Base-by-base conservation (phyloP, 2,888 invertebrate genomes). In the Tholera decimalis region DNA sequence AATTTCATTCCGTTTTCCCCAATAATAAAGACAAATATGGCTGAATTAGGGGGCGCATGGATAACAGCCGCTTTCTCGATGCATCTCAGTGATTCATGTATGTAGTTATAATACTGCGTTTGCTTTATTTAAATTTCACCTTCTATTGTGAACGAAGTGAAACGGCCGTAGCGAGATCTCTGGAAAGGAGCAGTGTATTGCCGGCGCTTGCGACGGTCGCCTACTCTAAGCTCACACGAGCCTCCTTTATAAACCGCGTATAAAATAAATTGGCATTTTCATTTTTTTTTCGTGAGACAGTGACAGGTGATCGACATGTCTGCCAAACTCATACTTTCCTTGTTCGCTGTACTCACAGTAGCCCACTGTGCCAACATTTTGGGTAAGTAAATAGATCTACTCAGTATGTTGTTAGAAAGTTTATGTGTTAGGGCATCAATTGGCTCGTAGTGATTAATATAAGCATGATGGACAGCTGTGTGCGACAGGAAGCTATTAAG, bases 51-150 rank as follows among this genome's bases (percentile, higher is more conserved):
- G 50, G 44, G 64, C 65, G 55, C 37, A 65, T 51, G 50, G 72
- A 55, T 64, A 47, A 62, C 58, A 46, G 70, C 81, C 83, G 90
- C 94, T 95, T 94, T 95, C 94, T 88, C 90, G 84, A 82, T 94
- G 93, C 94, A 95, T 91, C 91, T 86, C 89, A 85, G 86, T 85
- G 91, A 86, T n/a, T n/a, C n/a, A n/a, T 93, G 93, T 93, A 94
- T 92, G 85, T 91, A 87, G 91, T 92, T 91, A 92, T 86, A 84
- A 81, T 87, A 89, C 89, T 82, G 86, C 87, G 91, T 93, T 94
- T 93, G 92, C 91, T 93, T 95, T 94, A 94, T 93, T 95, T 92
- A 93, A 95, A 93, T 95, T 95, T 95, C 95, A 95, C 95, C 94
- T 94, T 94, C 95, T 94, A 94, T 95, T 95, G 93, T 94, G 88